A percentile compares a stretch with the other conserved stretches of the same genome.
Evolutionary conservation across 92 coral and sea anemone species (phyloP).

Genomic region (Epizoanthus rinbou): DNA sequence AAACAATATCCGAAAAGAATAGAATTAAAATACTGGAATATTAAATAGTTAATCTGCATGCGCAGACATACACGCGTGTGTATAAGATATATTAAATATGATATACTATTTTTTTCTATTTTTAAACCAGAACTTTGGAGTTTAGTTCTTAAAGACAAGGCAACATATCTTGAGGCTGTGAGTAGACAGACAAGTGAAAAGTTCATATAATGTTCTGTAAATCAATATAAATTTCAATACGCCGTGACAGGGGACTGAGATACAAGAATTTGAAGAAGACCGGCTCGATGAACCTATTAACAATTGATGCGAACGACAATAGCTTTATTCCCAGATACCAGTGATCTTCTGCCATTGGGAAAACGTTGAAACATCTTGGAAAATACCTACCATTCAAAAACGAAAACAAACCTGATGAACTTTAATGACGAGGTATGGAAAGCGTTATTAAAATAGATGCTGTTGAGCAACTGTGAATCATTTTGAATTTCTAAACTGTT

Average conservation of each 20-base stretch:
- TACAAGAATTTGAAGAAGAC: not conserved
- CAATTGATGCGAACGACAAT: constrained; percentile 27
- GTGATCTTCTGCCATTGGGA: not conserved
- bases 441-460: constrained; percentile 3
- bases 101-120: no score
- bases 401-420: not conserved
- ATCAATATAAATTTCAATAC: not conserved
- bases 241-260: not conserved
- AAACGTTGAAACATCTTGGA: not conserved
- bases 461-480: not conserved
- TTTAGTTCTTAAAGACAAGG: no score
- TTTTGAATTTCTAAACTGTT: constrained; percentile 22
- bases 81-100: no score
- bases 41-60: no score
- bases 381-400: not conserved
- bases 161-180: not conserved
- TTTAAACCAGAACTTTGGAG: no score
- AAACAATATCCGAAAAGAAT: no score
- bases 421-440: not conserved
- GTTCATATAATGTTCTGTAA: not conserved
- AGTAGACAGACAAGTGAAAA: not conserved
- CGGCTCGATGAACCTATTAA: not conserved
- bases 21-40: no score
- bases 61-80: no score
- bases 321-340: constrained; percentile 13